Conservation (phyloP, 2,797 vertebrate genomes). For the Anas bernieri region DNA sequence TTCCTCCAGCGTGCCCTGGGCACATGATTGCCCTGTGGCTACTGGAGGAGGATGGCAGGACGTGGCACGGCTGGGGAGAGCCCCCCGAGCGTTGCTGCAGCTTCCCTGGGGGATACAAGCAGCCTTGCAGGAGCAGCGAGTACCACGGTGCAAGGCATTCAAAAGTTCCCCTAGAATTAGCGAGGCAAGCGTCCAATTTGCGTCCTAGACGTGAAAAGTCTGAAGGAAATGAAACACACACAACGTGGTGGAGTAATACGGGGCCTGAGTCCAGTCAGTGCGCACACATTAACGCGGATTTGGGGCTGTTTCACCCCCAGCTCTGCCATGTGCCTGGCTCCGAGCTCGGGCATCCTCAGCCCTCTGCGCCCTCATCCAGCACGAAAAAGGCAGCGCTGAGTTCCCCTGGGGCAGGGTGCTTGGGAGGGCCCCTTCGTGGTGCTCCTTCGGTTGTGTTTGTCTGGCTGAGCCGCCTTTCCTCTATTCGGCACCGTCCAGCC, state of each 20-base stretch:
- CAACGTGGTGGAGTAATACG: background rate
- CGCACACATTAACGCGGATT: fast-evolving
- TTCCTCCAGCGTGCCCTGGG: background rate
- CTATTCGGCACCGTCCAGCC: background rate
- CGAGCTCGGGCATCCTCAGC: background rate
- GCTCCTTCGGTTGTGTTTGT: background rate
- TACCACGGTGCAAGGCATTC: background rate
- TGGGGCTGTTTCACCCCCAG: background rate
- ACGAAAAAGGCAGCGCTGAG: fast-evolving
- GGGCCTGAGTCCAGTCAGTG: background rate
- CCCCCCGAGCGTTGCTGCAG: fast-evolving
- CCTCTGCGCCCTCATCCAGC: background rate
- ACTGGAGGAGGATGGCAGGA: background rate
- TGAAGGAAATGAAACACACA: constrained; percentile 28
- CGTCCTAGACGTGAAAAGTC: background rate
- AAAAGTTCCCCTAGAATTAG: background rate
- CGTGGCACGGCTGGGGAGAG: background rate
- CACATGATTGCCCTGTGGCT: background rate
- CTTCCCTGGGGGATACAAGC: background rate
- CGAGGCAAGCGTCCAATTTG: background rate
- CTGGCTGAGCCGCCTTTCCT: background rate
- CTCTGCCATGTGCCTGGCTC: background rate
- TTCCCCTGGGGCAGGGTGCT: background rate
- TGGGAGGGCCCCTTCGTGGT: background rate
- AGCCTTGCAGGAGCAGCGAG: background rate